Percentiles rank a stretch among this genome's conserved stretches.
These are phyloP conservation scores for Agriotes lineatus DNA, from an alignment of 2,888 invertebrate genomes.

Conservation along the genomic window DNA sequence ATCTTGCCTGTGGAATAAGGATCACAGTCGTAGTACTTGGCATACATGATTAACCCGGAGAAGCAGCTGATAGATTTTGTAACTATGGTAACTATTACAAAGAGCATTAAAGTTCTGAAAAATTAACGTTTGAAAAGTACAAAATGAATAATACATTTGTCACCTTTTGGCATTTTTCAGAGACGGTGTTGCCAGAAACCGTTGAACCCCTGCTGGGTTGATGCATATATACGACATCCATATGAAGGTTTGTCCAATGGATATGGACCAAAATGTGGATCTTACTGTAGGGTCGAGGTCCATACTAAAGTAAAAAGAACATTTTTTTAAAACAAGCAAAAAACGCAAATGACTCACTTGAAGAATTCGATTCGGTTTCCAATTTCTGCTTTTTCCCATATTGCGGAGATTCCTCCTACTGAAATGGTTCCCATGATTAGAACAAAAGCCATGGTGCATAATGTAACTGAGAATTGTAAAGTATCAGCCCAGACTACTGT, in stretches of 20 bases:
- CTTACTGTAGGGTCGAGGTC: slow-evolving; percentile 71
- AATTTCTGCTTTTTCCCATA: slow-evolving; percentile 58
- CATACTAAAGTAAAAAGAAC: slow-evolving; percentile 66
- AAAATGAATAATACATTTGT: too few species aligned
- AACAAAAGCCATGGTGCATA: slow-evolving; percentile 58
- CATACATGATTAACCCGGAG: slow-evolving; percentile 57
- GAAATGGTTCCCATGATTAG: slow-evolving; percentile 59
- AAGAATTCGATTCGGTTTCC: slow-evolving; percentile 60
- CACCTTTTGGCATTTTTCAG: slow-evolving; percentile 69
- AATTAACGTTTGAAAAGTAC: too few species aligned
- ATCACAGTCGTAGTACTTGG: slow-evolving; percentile 58
- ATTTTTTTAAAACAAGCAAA: too few species aligned
- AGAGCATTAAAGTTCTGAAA: slow-evolving; percentile 60
- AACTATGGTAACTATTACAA: slow-evolving; percentile 47
- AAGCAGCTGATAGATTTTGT: slow-evolving; percentile 52
- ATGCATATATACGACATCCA: slow-evolving; percentile 70
- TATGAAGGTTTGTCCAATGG: slow-evolving; percentile 69
- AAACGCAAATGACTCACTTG: slow-evolving; percentile 54
- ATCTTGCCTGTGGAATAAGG: slow-evolving; percentile 50
- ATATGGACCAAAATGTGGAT: slow-evolving; percentile 72
- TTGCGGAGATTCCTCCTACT: slow-evolving; percentile 58
- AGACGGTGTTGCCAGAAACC: slow-evolving; percentile 71
- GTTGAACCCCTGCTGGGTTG: slow-evolving; percentile 72
- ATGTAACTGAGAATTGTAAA: slow-evolving; percentile 62
- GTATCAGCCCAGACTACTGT: slow-evolving; percentile 65